Percentiles rank a stretch among this genome's conserved stretches.
Conservation (phyloP, 2,113 vertebrate genomes). For the Synchiropus splendidus region DNA sequence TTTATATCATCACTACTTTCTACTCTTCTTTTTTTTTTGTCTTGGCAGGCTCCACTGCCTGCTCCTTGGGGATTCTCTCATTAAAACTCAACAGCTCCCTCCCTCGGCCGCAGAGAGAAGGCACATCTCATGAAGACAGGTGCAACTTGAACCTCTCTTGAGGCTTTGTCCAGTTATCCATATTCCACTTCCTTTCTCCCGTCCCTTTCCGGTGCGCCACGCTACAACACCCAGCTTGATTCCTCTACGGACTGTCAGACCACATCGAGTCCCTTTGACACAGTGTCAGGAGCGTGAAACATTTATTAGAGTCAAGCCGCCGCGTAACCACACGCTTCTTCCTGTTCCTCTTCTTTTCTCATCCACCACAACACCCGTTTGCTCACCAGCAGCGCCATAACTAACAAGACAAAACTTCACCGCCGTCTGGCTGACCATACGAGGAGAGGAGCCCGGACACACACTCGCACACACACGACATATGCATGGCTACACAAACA, state of each 20-base stretch:
- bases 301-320: slow-evolving; percentile 38
- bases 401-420: slow-evolving; percentile 14
- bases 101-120: slow-evolving; percentile 22
- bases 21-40: slow-evolving; percentile 27
- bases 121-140: slow-evolving; percentile 8
- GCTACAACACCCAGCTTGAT: slow-evolving; percentile 17
- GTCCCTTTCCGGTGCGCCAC: no score
- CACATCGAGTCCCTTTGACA: slow-evolving; percentile 48
- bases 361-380: slow-evolving; percentile 16
- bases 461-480: neutral
- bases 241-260: slow-evolving; percentile 17
- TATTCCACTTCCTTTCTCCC: neutral
- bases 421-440: slow-evolving; percentile 25
- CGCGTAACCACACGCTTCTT: slow-evolving; percentile 16
- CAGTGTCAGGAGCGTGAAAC: slow-evolving; percentile 41
- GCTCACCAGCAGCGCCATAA: slow-evolving; percentile 11
- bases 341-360: slow-evolving; percentile 29
- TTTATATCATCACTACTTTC: slow-evolving; percentile 31
- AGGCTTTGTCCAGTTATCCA: neutral
- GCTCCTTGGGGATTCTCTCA: slow-evolving; percentile 47
- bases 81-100: slow-evolving; percentile 57
- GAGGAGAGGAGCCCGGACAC: neutral
- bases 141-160: neutral
- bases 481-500: slow-evolving; percentile 4
- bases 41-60: slow-evolving; percentile 43